These are phyloP conservation scores for Acipenser ruthenus DNA, from an alignment of 2,797 vertebrate species.

Conservation along the genomic window DNA sequence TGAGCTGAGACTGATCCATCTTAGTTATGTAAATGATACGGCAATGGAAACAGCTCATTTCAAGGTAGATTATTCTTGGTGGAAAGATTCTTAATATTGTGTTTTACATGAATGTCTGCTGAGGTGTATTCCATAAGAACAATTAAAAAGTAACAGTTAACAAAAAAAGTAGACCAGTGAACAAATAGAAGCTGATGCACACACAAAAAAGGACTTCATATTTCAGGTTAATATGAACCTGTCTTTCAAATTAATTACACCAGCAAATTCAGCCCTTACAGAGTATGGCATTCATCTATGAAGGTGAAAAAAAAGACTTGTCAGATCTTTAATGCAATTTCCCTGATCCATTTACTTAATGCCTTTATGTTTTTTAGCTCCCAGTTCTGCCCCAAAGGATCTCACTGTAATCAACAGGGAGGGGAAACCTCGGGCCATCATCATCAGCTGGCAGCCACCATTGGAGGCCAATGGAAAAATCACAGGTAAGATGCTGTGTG, in stretches of 20 bases:
- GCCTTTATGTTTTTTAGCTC: conserved; percentile 53
- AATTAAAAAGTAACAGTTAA: too few species aligned
- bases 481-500: conserved; percentile 56
- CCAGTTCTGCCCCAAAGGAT: conserved; percentile 88
- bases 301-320: conserved; percentile 45
- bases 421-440: conserved; percentile 76
- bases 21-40: background rate
- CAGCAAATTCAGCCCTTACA: too few species aligned
- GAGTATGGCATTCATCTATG: conserved; percentile 22
- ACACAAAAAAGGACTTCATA: too few species aligned
- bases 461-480: conserved; percentile 89
- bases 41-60: background rate
- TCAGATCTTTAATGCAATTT: conserved; percentile 43
- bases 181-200: too few species aligned
- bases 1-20: background rate
- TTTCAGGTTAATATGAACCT: too few species aligned
- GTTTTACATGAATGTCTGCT: too few species aligned
- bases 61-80: background rate
- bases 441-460: conserved; percentile 91
- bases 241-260: too few species aligned
- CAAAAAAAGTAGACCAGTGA: too few species aligned
- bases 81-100: too few species aligned
- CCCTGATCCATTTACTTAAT: conserved; percentile 36
- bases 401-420: conserved; percentile 87
- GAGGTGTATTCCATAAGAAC: too few species aligned